Percentiles rank a stretch among this genome's conserved stretches.
Conservation (phyloP, 2,797 vertebrate species). For the Capromys pilorides region DNA sequence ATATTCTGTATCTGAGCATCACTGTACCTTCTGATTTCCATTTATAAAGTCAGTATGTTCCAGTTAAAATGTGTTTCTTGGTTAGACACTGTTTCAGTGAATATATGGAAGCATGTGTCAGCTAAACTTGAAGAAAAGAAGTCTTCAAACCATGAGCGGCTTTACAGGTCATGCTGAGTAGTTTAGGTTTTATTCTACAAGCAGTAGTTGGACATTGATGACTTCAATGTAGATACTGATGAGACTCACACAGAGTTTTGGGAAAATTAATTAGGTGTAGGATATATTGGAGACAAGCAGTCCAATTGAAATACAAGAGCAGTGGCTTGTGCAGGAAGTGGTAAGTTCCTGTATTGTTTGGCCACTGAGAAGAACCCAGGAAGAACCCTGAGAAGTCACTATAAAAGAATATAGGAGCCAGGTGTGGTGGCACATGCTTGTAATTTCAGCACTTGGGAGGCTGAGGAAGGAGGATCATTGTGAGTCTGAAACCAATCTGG, state of each 20-base stretch:
- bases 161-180: neutral
- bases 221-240: conserved; percentile 2
- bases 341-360: neutral
- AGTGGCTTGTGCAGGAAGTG: neutral
- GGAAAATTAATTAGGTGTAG: conserved; percentile 28
- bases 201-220: neutral
- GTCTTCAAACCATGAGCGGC: neutral
- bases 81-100: neutral
- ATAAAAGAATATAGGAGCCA: neutral
- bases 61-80: conserved; percentile 36
- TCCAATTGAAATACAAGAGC: neutral
- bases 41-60: neutral
- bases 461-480: too few species aligned
- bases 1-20: neutral
- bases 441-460: too few species aligned
- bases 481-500: too few species aligned
- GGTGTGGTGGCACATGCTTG: too few species aligned
- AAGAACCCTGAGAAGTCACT: neutral
- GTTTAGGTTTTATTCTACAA: conserved; percentile 15
- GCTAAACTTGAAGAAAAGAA: conserved; percentile 6
- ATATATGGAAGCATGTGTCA: neutral
- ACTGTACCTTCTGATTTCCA: neutral
- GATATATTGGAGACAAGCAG: neutral
- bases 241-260: neutral
- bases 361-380: neutral